These are phyloP conservation scores for Calliopsis andreniformis DNA, from an alignment of 1,140 invertebrate genomes.

Conservation along the genomic window DNA sequence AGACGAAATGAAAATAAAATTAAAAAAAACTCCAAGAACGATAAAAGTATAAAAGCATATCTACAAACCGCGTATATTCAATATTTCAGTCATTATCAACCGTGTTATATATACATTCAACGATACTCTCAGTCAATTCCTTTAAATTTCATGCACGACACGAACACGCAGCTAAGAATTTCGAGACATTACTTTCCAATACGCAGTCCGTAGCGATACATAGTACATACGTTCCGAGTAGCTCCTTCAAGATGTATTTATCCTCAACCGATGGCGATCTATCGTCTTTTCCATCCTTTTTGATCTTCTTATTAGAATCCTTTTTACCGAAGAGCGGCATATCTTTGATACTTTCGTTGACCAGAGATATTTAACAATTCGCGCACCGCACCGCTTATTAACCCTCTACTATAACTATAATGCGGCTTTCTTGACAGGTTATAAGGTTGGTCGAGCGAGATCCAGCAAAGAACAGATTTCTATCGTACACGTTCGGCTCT, in stretches of 20 bases:
- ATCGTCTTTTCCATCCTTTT: conserved; percentile 90
- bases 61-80: background rate
- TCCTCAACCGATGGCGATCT: conserved; percentile 92
- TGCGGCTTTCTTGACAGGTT: conserved; percentile 19
- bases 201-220: background rate
- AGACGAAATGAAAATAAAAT: no score
- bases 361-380: background rate
- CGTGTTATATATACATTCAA: background rate
- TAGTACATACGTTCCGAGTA: conserved; percentile 91
- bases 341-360: conserved; percentile 37
- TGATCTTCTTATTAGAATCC: conserved; percentile 90
- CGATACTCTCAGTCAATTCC: background rate
- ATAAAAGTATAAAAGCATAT: no score
- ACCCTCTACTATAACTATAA: background rate
- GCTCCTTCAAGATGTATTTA: conserved; percentile 93
- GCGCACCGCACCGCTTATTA: background rate
- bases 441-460: conserved; percentile 2
- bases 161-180: background rate
- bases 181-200: conserved; percentile 6
- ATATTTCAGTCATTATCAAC: background rate
- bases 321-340: conserved; percentile 96
- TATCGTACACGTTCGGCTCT: no score
- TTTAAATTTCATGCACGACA: background rate
- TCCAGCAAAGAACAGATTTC: no score
- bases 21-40: no score